A percentile compares a stretch with the other conserved stretches of the same genome.
Conservation (phyloP, 2,888 invertebrate genomes). For the Cheilosia vulpina region DNA sequence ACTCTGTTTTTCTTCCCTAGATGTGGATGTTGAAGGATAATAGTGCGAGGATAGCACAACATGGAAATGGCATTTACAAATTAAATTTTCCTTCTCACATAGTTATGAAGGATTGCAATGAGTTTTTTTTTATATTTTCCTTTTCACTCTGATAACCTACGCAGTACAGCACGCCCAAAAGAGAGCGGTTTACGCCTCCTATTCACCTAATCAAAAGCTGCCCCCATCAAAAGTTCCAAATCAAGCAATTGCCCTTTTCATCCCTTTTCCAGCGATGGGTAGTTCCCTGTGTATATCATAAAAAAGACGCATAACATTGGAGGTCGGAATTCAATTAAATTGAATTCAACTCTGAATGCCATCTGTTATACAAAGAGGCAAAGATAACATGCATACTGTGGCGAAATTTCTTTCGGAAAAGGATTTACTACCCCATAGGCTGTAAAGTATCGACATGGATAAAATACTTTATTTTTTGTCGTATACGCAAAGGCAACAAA, state of each 20-base stretch:
- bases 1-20: slow-evolving; percentile 27
- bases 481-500: slow-evolving; percentile 1
- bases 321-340: slow-evolving; percentile 40
- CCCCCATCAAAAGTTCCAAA: slow-evolving; percentile 12
- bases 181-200: background rate
- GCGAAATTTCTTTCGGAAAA: slow-evolving; percentile 48
- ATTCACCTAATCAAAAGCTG: background rate
- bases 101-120: background rate
- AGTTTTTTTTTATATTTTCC: background rate
- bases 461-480: slow-evolving; percentile 23
- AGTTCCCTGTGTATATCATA: slow-evolving; percentile 3
- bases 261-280: background rate
- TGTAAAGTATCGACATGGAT: slow-evolving; percentile 53
- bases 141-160: background rate
- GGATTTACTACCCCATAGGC: slow-evolving; percentile 25
- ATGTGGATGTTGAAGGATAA: slow-evolving; percentile 24
- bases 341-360: slow-evolving; percentile 44
- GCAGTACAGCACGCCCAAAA: background rate
- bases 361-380: slow-evolving; percentile 37
- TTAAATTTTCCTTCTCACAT: background rate
- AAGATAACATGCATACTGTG: slow-evolving; percentile 38
- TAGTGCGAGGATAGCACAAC: slow-evolving; percentile 16
- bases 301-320: slow-evolving; percentile 7
- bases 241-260: slow-evolving; percentile 11
- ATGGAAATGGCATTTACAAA: slow-evolving; percentile 55